Base-by-base conservation (phyloP, 2,888 invertebrate genomes). In the Eristalis pertinax region DNA sequence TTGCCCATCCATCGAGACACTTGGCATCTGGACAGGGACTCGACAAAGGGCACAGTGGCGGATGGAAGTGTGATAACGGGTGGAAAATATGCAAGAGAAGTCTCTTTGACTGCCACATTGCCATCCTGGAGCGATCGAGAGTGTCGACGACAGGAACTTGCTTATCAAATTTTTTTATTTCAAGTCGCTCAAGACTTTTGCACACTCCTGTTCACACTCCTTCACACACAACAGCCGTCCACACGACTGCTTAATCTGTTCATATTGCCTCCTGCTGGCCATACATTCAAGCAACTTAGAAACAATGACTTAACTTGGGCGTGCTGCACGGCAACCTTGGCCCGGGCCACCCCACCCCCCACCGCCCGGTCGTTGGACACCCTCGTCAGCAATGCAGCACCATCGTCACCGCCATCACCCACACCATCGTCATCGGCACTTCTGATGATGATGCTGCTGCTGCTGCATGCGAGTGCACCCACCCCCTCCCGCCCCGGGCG, bases 1-100 rank as follows among this genome's bases (percentile, higher is more conserved):
- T 80, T 87, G 67, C 83, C 79, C 87, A 87, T 87, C 79, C 79
- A 87, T 84, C 87, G 87, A 68, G 79, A 79, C 72, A 87, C 84
- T 87, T 79, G 84, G 79, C 87, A 84, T 80, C 84, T 73, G 73
- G 63, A 83, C 79, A 73, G 73, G 65, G 43, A 38, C 70, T 58
- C 24, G 38, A 85, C 84, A 85, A 58, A 2, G 50, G 8, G 19
- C 8, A 50, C 50, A 50, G 50, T 50, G 50, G 19, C 1, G 1
- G 50, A 8, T 5, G 19, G 1, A 50, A 50, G 50, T 50, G 5
- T 50, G 50, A 0, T 8, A 19, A 19, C 19, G 1, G 50, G 4
- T 50, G 19, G 19, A 50, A 50, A 19, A n/a, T 1, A 4, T 1
- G 5, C 5, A 19, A 15, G 15, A 4, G 41, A 4, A 29, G 5